Base-by-base conservation (phyloP, 2,888 invertebrate genomes). In the Eupithecia dodoneata region DNA sequence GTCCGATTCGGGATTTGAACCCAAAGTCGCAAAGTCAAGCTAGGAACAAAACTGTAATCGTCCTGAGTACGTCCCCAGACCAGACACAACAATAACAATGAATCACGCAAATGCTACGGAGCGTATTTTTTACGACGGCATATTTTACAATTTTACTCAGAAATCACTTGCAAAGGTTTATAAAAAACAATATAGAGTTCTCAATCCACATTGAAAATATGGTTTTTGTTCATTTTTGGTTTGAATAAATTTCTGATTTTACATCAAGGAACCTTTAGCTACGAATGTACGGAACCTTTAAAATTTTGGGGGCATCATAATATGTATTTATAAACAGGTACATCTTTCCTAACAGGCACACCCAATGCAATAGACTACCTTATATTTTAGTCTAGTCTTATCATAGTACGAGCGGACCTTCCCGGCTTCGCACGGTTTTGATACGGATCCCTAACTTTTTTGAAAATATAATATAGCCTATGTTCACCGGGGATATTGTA, bases 71-170 rank as follows among this genome's bases (percentile, higher is more conserved):
- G 55, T 49, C 81, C 71, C 45, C 80, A 82, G 81, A 59, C 18
- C 63, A 63, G 42, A 70, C 15, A 6, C 55, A 67, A 80, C 80
- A 77, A 81, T 80, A 80, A 79, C 83, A 79, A 81, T 83, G 82
- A 81, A 81, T 82, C 82, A 82, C 74, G 70, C 44, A 71, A 76
- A 79, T 80, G 78, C 76, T 77, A 77, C 77, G 73, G 3, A 63
- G 77, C 78, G 75, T 80, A 76, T 81, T 85, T 55, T 63, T 85
- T 83, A 85, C 76, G 85, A 78, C 66, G 70, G 59, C 77, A 80
- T 83, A 82, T 83, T 83, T 85, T 73, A 82, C 76, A 79, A 77
- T 81, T 82, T 80, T 71, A 76, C 79, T 79, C 76, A 77, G 74
- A 78, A 84, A 85, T 83, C 83, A 83, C 73, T 83, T 82, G 78